A percentile compares a stretch with the other conserved stretches of the same genome.
Conservation (phyloP, 1,140 invertebrate genomes). For the Drosophila kurseongensis region DNA sequence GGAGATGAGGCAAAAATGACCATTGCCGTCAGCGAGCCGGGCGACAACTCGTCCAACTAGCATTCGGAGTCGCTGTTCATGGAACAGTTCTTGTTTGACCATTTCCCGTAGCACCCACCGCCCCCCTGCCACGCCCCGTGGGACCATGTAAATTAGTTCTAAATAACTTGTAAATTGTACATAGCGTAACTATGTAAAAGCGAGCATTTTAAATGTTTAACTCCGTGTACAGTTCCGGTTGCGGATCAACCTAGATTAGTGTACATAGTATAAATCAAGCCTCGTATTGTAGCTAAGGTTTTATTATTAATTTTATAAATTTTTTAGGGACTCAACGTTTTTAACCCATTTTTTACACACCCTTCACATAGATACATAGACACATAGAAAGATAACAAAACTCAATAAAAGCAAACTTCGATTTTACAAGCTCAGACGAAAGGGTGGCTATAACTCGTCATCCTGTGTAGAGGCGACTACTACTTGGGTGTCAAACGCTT, state of each 20-base stretch:
- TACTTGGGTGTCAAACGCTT: slow-evolving; percentile 46
- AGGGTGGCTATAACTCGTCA: background rate
- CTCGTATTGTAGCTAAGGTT: slow-evolving; percentile 24
- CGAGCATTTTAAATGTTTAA: slow-evolving; percentile 44
- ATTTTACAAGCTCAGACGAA: slow-evolving; percentile 1
- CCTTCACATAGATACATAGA: slow-evolving; percentile 4
- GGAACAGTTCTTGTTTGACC: slow-evolving; percentile 83
- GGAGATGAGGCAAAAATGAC: slow-evolving; percentile 90
- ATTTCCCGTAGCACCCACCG: slow-evolving; percentile 67
- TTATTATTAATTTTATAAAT: slow-evolving; percentile 35
- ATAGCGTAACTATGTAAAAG: slow-evolving; percentile 42
- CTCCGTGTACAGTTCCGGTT: slow-evolving; percentile 31
- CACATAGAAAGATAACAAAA: slow-evolving; percentile 1
- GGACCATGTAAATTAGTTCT: slow-evolving; percentile 25
- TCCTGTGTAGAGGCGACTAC: slow-evolving; percentile 49
- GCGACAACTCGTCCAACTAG: slow-evolving; percentile 83
- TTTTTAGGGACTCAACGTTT: slow-evolving; percentile 48
- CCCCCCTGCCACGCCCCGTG: slow-evolving; percentile 19
- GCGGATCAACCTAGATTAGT: slow-evolving; percentile 10
- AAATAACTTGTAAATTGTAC: slow-evolving; percentile 30
- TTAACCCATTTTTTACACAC: slow-evolving; percentile 59
- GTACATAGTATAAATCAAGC: slow-evolving; percentile 31
- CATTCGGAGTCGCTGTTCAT: slow-evolving; percentile 84
- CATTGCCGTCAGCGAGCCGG: slow-evolving; percentile 86
- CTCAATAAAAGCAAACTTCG: slow-evolving; percentile 22